A percentile compares a stretch with the other conserved stretches of the same genome.
These are phyloP conservation scores for Glareola pratincola DNA, from an alignment of 2,113 vertebrate species.

Conservation along the genomic window DNA sequence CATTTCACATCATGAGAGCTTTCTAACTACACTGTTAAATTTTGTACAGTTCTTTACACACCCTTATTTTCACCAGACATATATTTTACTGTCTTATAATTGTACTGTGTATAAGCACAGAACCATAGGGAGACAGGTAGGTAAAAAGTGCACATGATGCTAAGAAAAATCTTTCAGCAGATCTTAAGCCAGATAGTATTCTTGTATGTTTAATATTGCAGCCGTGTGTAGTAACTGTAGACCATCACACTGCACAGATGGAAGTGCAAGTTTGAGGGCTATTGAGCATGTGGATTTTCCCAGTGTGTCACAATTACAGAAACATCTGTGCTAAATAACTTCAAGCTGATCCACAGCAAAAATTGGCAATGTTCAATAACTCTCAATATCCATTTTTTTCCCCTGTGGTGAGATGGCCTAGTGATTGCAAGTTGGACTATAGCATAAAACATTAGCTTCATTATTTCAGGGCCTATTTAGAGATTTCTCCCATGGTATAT, in stretches of 20 bases:
- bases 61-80: not conserved
- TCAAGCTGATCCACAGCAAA: conserved; percentile 78
- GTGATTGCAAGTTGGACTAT: conserved; percentile 60
- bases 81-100: not conserved
- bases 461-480: conserved; percentile 69
- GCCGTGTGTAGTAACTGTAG: conserved; percentile 50
- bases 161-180: conserved; percentile 18
- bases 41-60: not conserved
- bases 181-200: conserved; percentile 57
- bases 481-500: conserved; percentile 66
- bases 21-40: not conserved
- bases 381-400: conserved; percentile 59
- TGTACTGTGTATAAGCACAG: not conserved
- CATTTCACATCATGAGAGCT: not conserved
- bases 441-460: conserved; percentile 64
- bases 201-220: conserved; percentile 44
- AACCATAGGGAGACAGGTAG: conserved; percentile 24
- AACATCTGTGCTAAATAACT: conserved; percentile 83
- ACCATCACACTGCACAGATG: conserved; percentile 73
- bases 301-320: conserved; percentile 79
- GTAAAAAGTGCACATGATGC: conserved; percentile 29
- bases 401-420: conserved; percentile 60
- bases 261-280: conserved; percentile 74
- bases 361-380: conserved; percentile 79
- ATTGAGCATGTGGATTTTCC: conserved; percentile 79